These are phyloP conservation scores for Cancer borealis DNA, from an alignment of 2,888 invertebrate species.

Conservation along the genomic window DNA sequence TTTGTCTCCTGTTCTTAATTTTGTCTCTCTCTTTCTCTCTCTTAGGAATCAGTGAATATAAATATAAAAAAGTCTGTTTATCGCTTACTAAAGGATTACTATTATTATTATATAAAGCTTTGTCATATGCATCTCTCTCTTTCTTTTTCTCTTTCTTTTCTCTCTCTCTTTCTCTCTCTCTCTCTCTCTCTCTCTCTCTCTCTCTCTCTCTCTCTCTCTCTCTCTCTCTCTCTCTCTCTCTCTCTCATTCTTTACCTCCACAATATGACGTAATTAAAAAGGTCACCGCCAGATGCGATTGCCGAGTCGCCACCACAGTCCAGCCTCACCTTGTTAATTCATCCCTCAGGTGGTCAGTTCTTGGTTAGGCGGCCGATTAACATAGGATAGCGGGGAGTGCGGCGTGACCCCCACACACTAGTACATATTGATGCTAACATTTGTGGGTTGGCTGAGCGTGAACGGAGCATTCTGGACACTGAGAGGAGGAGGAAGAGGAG, in stretches of 20 bases:
- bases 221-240: conserved; percentile 28
- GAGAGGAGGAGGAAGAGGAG: background rate
- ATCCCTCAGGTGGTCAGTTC: conserved; percentile 55
- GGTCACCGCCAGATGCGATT: conserved; percentile 6
- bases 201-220: background rate
- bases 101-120: too few species aligned
- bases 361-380: conserved; percentile 57
- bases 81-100: too few species aligned
- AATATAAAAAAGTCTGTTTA: too few species aligned
- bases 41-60: background rate
- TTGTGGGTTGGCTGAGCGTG: conserved; percentile 34
- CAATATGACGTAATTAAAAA: background rate
- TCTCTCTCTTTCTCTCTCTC: background rate
- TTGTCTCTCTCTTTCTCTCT: background rate
- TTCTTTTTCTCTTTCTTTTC: too few species aligned
- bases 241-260: conserved; percentile 23
- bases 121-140: background rate
- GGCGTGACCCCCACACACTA: background rate
- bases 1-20: background rate
- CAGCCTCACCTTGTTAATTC: conserved; percentile 55
- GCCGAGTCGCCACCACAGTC: conserved; percentile 13
- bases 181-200: conserved; percentile 9
- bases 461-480: conserved; percentile 43
- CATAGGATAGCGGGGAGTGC: conserved; percentile 44
- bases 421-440: conserved; percentile 70